Evolutionary conservation across 2,113 vertebrate genomes (phyloP), one percentile per base, ranked within the genome.

Genomic region (Scatophagus argus): DNA sequence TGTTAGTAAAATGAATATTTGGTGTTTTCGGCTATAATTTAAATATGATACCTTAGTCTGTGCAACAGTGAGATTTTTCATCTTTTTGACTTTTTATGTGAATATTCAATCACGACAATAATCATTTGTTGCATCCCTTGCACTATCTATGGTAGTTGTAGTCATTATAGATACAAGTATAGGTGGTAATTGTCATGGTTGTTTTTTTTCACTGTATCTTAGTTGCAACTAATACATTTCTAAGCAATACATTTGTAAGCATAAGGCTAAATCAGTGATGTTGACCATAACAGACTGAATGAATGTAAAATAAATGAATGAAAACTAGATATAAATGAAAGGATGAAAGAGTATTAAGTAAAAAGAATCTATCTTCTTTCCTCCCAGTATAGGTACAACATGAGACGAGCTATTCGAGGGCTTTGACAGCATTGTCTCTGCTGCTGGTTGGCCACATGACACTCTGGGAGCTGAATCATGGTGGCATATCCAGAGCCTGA

Each of bases 401-500:
- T 14, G 34, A 16, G 31, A 7, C 3, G 17, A 66, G 46, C 75
- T 86, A 86, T 89, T 91, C 49, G n/a, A 65, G 56, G 74, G 55
- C 52, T 58, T 49, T 85, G 84, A 81, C 88, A 73, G 68, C 68
- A 83, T 91, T 87, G 86, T 90, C 83, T 69, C 51, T 23, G 19
- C 70, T 72, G 31, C 38, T 60, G 34, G 34, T 12, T 31, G 29
- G 70, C 63, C 79, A 82, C 63, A 75, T 71, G 87, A 89, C 80
- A 79, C 87, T 78, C 31, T n/a, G 25, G 60, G 56, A 77, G 88
- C 89, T 91, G 90, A 89, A 79, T 91, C 91, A 85, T 47, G 79
- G 79, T 79, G 80, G 77, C 77, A 54, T 25, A 65, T 72, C 68
- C 59, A 51, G 61, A 41, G 68, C 63, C 87, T 64, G 90, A 94